A percentile compares a stretch with the other conserved stretches of the same genome.
Evolutionary conservation across 2,113 vertebrate species (phyloP).

Genomic region (Manacus vitellinus): DNA sequence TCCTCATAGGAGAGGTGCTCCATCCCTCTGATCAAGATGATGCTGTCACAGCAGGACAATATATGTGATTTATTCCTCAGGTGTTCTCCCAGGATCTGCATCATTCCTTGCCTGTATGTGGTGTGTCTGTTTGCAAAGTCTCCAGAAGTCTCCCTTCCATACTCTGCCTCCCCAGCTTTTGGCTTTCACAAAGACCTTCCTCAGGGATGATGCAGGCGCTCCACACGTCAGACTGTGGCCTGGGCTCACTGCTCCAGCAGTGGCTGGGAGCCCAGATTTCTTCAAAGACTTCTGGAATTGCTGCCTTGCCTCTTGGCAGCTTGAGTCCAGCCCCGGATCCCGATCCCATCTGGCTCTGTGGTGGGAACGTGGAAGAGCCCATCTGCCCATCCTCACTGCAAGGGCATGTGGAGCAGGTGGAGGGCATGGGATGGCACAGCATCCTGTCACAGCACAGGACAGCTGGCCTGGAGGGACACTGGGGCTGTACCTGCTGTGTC

Average conservation of each 20-base stretch:
- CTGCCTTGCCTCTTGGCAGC: neutral
- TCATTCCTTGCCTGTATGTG: rapidly evolving
- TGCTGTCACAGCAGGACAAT: neutral
- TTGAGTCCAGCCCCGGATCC: neutral
- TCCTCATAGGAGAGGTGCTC: neutral
- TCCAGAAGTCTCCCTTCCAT: neutral
- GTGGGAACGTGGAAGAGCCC: rapidly evolving
- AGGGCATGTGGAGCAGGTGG: neutral
- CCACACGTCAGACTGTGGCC: rapidly evolving
- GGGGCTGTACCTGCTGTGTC: neutral
- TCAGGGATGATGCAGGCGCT: neutral
- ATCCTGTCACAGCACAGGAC: neutral
- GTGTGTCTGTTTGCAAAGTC: neutral
- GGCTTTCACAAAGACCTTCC: neutral
- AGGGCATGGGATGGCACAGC: neutral
- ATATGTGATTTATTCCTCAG: rapidly evolving
- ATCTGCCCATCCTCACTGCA: neutral
- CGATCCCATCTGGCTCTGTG: neutral
- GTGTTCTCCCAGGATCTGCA: neutral
- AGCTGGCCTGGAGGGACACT: neutral
- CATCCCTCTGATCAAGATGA: neutral
- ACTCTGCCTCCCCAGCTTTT: neutral
- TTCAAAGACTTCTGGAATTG: neutral
- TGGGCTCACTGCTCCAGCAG: neutral
- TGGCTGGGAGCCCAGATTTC: neutral